These are phyloP conservation scores for Trachymyrmex cornetzi DNA, from an alignment of 1,140 invertebrate species.

Conservation along the genomic window DNA sequence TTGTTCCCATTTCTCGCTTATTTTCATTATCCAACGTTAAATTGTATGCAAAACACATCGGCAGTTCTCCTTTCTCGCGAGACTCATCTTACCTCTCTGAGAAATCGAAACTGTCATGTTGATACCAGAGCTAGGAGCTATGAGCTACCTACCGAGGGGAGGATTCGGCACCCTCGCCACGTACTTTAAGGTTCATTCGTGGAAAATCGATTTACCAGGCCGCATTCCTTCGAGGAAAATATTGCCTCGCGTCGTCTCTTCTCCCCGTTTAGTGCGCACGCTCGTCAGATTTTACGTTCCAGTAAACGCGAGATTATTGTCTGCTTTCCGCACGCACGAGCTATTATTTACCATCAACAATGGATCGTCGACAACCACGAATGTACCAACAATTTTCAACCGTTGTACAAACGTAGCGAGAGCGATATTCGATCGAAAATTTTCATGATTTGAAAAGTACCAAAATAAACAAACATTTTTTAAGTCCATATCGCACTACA, in stretches of 20 bases:
- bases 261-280: constrained; percentile 42
- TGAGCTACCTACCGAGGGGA: constrained; percentile 13
- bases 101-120: constrained; percentile 45
- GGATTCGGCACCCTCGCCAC: constrained; percentile 49
- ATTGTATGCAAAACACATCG: constrained; percentile 1
- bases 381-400: constrained; percentile 53
- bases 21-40: background rate
- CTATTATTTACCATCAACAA: constrained; percentile 54
- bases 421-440: background rate
- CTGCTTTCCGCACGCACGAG: constrained; percentile 44
- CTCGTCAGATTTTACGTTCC: constrained; percentile 66
- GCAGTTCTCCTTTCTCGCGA: background rate
- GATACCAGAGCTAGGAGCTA: constrained; percentile 32
- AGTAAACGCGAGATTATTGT: constrained; percentile 62
- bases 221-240: constrained; percentile 59
- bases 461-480: background rate
- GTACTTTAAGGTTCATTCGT: constrained; percentile 62
- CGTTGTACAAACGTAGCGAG: background rate
- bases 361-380: constrained; percentile 5
- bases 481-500: too few relatives aligned
- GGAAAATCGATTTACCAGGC: constrained; percentile 55
- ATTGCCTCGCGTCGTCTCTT: constrained; percentile 55
- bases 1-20: background rate
- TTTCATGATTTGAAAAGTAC: background rate
- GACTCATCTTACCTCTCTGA: background rate